Percentiles rank a stretch among this genome's conserved stretches.
Conservation (phyloP, 2,888 invertebrate genomes). For the Abrostola tripartita region DNA sequence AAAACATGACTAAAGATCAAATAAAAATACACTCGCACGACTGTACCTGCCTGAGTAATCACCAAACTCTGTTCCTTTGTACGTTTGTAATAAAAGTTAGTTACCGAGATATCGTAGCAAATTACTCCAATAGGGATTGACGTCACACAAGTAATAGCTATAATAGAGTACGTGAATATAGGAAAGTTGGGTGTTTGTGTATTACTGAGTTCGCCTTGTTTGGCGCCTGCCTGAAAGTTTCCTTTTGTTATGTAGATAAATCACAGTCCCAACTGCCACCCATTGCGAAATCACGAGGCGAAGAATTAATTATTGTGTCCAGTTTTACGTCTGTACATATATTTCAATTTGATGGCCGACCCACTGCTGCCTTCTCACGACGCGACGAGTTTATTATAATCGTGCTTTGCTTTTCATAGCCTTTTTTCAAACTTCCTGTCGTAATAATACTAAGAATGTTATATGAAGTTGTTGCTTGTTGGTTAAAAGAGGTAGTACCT, state of each 20-base stretch:
- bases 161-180: slow-evolving; percentile 19
- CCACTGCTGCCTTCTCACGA: no score
- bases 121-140: slow-evolving; percentile 55
- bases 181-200: slow-evolving; percentile 45
- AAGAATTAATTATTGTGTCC: slow-evolving; percentile 42
- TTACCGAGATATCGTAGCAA: slow-evolving; percentile 55
- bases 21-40: background rate
- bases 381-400: no score
- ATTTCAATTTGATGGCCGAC: slow-evolving; percentile 24
- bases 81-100: slow-evolving; percentile 54
- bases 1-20: no score
- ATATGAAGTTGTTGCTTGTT: no score
- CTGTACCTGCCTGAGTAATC: slow-evolving; percentile 23
- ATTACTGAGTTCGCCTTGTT: slow-evolving; percentile 45
- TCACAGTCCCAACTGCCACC: slow-evolving; percentile 42
- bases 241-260: slow-evolving; percentile 55
- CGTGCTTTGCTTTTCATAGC: no score
- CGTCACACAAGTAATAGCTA: slow-evolving; percentile 21
- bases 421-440: no score
- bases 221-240: slow-evolving; percentile 45
- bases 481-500: no score
- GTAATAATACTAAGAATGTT: no score
- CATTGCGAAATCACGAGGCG: slow-evolving; percentile 40
- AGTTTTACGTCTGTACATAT: slow-evolving; percentile 32
- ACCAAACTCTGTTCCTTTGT: slow-evolving; percentile 20